A percentile compares a stretch with the other conserved stretches of the same genome.
Conservation (phyloP, 1,140 invertebrate species). For the Drosophila murphyi region DNA sequence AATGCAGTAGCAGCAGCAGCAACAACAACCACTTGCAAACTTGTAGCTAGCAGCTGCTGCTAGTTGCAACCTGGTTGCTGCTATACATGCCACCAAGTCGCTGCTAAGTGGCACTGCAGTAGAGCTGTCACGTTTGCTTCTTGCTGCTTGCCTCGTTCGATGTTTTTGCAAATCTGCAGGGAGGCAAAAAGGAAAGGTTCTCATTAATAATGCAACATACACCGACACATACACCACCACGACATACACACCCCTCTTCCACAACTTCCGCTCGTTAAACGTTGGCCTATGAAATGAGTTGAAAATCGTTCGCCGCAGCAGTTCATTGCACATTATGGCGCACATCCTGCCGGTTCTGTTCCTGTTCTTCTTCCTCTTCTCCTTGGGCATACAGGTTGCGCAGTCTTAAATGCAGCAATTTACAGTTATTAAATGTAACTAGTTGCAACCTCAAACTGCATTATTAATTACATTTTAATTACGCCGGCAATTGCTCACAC, state of each 20-base stretch:
- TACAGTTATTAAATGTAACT: slow-evolving; percentile 24
- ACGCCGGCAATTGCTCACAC: slow-evolving; percentile 21
- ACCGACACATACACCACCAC: slow-evolving; percentile 7
- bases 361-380: background rate
- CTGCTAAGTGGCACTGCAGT: slow-evolving; percentile 44
- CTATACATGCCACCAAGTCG: slow-evolving; percentile 10
- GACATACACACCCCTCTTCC: slow-evolving; percentile 13
- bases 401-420: slow-evolving; percentile 34
- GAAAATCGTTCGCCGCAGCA: slow-evolving; percentile 41
- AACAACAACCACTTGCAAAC: slow-evolving; percentile 5
- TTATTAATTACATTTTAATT: slow-evolving; percentile 47
- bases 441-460: slow-evolving; percentile 15
- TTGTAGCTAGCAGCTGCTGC: background rate
- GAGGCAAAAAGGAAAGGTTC: slow-evolving; percentile 17
- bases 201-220: slow-evolving; percentile 56
- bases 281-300: slow-evolving; percentile 55
- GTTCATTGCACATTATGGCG: slow-evolving; percentile 58
- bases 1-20: slow-evolving; percentile 3
- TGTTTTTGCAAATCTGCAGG: slow-evolving; percentile 47
- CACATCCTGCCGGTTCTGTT: slow-evolving; percentile 44
- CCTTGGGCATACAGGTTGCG: slow-evolving; percentile 15
- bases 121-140: slow-evolving; percentile 40
- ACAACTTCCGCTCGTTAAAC: slow-evolving; percentile 52
- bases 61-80: background rate
- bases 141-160: slow-evolving; percentile 38